Conservation (phyloP, 2,797 vertebrate species). For the Galagoides demidoff region DNA sequence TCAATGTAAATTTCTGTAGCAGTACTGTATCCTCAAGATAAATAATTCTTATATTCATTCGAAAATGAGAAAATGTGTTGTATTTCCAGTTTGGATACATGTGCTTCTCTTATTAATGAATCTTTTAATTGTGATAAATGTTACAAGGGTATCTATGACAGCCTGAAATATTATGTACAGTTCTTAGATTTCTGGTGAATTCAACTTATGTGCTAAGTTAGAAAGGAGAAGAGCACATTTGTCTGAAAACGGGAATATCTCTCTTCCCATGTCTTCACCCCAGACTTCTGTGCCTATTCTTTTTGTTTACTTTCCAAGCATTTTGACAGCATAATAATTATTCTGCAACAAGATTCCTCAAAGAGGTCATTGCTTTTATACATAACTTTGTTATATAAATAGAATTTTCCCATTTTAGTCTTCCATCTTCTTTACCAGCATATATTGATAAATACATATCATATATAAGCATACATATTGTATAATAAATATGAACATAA, state of each 20-base stretch:
- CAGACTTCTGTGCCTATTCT: neutral
- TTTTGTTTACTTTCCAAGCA: neutral
- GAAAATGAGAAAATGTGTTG: neutral
- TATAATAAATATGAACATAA: too few species aligned
- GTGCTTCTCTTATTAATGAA: neutral
- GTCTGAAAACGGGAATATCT: neutral
- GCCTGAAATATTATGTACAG: neutral
- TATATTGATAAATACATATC: neutral
- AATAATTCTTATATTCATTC: neutral
- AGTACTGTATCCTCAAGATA: neutral
- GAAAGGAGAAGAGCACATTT: neutral
- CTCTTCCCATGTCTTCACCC: neutral
- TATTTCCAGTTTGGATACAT: neutral
- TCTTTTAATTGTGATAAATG: slow-evolving; percentile 1
- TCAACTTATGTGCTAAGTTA: neutral
- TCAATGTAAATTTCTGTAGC: neutral
- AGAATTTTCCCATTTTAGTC: neutral
- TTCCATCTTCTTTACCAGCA: neutral
- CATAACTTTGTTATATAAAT: neutral
- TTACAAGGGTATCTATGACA: neutral
- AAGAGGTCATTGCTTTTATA: neutral
- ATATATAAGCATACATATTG: neutral
- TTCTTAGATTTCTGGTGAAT: neutral
- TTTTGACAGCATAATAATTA: neutral
- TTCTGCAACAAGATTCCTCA: neutral